Conservation (phyloP, 2,113 vertebrate genomes). For the Dinomys branickii region DNA sequence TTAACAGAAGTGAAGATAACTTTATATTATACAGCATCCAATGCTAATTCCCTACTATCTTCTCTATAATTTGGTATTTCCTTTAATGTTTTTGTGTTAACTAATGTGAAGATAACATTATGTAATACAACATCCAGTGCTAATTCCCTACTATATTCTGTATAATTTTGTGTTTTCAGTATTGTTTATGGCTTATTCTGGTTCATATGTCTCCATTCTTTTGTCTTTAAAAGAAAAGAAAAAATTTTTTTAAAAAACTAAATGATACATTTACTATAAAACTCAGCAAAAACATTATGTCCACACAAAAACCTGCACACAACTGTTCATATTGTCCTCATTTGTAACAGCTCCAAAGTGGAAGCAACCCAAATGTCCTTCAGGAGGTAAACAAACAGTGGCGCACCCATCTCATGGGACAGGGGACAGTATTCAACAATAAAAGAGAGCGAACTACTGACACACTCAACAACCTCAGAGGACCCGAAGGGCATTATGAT, state of each 20-base stretch:
- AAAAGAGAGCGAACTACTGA: not conserved
- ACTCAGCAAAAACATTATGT: not conserved
- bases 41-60: too few relatives aligned
- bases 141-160: too few relatives aligned
- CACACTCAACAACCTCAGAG: not conserved
- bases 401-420: not conserved
- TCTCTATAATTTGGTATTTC: too few relatives aligned
- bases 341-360: not conserved
- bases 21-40: too few relatives aligned
- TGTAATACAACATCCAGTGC: too few relatives aligned
- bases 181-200: too few relatives aligned
- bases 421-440: not conserved
- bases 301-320: not conserved
- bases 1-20: too few relatives aligned
- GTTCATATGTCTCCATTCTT: too few relatives aligned
- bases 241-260: conserved; percentile 24
- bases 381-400: not conserved
- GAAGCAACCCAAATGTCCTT: not conserved
- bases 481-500: not conserved
- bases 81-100: too few relatives aligned
- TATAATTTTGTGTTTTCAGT: too few relatives aligned
- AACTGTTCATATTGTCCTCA: not conserved
- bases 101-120: too few relatives aligned
- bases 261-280: not conserved
- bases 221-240: too few relatives aligned